phyloP scores from a whole-genome alignment of 2,113 vertebrate genomes.

The Catharus fuscescens region DNA sequence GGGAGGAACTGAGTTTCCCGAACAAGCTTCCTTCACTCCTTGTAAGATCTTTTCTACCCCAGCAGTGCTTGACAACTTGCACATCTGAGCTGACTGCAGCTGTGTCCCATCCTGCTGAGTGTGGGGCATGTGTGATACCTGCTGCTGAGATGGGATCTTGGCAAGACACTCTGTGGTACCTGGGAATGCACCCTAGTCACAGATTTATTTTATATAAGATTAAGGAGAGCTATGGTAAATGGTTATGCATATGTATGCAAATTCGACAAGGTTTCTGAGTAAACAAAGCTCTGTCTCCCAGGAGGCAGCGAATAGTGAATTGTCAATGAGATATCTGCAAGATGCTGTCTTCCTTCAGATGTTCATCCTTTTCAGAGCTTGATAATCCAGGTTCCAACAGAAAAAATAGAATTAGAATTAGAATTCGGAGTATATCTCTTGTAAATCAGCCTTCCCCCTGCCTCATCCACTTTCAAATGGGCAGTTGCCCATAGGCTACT shows the following conservation, averaged over 20 bases:
- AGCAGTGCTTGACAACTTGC: neutral
- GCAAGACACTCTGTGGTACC: no score
- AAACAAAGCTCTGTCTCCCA: neutral
- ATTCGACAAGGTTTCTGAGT: neutral
- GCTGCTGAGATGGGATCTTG: neutral
- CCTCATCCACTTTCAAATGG: accelerated
- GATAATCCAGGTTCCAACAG: neutral
- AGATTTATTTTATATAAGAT: neutral
- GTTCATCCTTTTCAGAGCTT: neutral
- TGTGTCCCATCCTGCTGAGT: neutral
- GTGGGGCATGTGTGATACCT: accelerated
- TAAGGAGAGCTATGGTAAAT: neutral
- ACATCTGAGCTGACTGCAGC: neutral
- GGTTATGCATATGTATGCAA: neutral
- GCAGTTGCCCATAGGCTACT: no score
- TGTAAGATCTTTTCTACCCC: neutral
- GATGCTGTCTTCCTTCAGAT: neutral
- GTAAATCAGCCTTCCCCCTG: neutral
- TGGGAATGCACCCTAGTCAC: neutral
- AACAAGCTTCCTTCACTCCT: neutral
- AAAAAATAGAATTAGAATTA: neutral
- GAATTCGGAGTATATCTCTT: neutral
- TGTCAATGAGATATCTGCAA: accelerated
- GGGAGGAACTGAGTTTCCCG: neutral
- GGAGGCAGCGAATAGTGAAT: accelerated